Conservation (phyloP, 1,140 invertebrate species). For the Carposina sasakii region DNA sequence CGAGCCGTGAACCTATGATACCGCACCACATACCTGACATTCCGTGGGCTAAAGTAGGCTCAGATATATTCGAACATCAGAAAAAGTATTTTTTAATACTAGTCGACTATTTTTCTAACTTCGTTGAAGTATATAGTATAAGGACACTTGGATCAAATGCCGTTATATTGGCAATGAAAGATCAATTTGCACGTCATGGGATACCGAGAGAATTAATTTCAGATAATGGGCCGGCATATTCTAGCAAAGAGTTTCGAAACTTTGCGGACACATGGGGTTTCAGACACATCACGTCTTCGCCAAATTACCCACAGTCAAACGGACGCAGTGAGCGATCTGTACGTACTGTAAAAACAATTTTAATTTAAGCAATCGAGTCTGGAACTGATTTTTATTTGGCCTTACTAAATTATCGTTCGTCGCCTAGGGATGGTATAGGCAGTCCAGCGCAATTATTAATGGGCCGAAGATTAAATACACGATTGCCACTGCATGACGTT, state of each 20-base stretch:
- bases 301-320: slow-evolving; percentile 6
- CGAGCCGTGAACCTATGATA: neutral
- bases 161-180: slow-evolving; percentile 4
- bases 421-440: slow-evolving; percentile 7
- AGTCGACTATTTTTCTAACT: slow-evolving; percentile 11
- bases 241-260: neutral
- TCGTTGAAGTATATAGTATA: slow-evolving; percentile 4
- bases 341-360: neutral
- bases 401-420: slow-evolving; percentile 8
- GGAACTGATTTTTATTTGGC: slow-evolving; percentile 5
- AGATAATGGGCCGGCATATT: slow-evolving; percentile 10
- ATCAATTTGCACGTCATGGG: slow-evolving; percentile 10
- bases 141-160: neutral
- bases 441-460: slow-evolving; percentile 4
- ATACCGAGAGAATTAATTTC: slow-evolving; percentile 6
- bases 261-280: slow-evolving; percentile 5
- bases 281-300: slow-evolving; percentile 4
- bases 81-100: slow-evolving; percentile 8
- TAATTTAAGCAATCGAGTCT: neutral
- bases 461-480: slow-evolving; percentile 6
- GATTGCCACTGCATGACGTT: neutral
- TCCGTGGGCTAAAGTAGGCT: slow-evolving; percentile 8
- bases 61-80: neutral
- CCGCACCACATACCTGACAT: neutral
- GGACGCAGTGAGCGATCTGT: slow-evolving; percentile 6